Base-by-base conservation (phyloP, 2,888 invertebrate species). In the Drosophila subsilvestris region DNA sequence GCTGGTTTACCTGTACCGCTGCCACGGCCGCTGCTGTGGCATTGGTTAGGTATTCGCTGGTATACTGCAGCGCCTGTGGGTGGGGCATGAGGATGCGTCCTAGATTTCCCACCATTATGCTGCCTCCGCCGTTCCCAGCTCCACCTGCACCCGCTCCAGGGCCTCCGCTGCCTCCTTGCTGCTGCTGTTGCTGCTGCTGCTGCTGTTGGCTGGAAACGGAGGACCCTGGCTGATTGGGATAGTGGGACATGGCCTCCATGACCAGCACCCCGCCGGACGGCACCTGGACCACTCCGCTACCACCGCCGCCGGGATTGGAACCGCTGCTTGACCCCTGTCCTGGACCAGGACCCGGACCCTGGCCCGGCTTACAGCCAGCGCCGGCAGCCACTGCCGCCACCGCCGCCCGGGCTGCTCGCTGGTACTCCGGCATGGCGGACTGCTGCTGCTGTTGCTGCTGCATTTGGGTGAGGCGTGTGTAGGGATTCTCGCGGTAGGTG, bases 401-500 rank as follows among this genome's bases (percentile, higher is more conserved):
- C 42, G 85, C 86, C 17, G 79, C 87, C 47, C 90, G 88, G 29
- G 89, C 86, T 56, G 86, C 83, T 32, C 91, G 85, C 74, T 90
- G 91, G 72, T 90, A 91, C 25, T 91, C 90, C 22, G 80, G 78
- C 42, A 90, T 87, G 61, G 88, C 76, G 27, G 86, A 88, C 76
- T 89, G 87, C 71, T 60, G 59, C 7, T 51, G 70, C 42, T 90
- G 88, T 62, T 89, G 77, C 43, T 87, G 89, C 81, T 90, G 89
- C 76, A 91, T 80, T 69, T 90, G 90, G 75, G 91, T 90, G 85
- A 91, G 90, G 68, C 92, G 90, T 79, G 91, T 90, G 65, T 92
- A 92, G 37, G 91, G 91, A 70, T 86, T 92, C 63, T 92, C 92
- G 57, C 92, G 90, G 75, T 91, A 92, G 75, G 87, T 91, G 68